Percentiles rank a stretch among this genome's conserved stretches.
Evolutionary conservation across 2,113 vertebrate genomes (phyloP).

Genomic region (Odobenus rosmarus): DNA sequence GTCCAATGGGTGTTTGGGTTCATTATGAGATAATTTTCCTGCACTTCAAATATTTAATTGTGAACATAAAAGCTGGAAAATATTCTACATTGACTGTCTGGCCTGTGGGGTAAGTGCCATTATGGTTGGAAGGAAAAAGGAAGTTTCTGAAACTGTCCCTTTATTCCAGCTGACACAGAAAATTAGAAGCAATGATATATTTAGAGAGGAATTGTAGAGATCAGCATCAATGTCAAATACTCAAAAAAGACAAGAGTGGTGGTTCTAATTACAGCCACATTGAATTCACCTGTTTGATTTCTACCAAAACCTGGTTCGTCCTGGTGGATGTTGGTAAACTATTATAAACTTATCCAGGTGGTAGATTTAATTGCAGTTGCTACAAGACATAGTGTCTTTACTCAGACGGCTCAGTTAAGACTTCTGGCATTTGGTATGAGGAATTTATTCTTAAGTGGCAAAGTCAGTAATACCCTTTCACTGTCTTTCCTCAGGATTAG

Average conservation of each 20-base stretch:
- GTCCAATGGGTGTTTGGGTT: not conserved
- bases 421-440: not conserved
- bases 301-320: not conserved
- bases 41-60: not conserved
- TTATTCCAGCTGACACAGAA: not conserved
- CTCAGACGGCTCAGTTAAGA: not conserved
- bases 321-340: not conserved
- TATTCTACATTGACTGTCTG: not conserved
- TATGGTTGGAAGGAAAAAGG: not conserved
- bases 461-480: not conserved
- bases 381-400: not conserved
- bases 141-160: not conserved
- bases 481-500: not conserved
- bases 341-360: not conserved
- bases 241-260: not conserved
- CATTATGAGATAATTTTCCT: not conserved
- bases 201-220: not conserved
- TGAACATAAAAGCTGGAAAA: not conserved
- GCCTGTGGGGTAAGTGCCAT: not conserved
- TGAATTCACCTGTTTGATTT: not conserved
- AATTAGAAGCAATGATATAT: not conserved
- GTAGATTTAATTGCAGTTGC: not conserved
- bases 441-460: not conserved
- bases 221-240: not conserved
- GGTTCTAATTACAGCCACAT: not conserved